phyloP scores from a whole-genome alignment of 2,888 invertebrate species.

The Lasioglossum vierecki region DNA sequence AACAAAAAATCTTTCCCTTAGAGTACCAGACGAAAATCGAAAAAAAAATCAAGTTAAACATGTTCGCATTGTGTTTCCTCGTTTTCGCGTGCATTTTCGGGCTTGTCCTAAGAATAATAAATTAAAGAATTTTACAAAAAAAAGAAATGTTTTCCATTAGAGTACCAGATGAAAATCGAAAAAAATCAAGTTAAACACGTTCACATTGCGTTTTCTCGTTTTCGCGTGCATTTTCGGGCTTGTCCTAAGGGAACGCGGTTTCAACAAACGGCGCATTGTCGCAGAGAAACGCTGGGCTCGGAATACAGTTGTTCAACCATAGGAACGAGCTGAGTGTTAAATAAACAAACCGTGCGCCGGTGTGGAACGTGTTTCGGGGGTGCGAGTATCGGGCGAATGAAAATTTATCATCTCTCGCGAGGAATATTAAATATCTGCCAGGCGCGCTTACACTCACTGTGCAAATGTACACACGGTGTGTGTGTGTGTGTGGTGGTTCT shows the following conservation, averaged over 20 bases:
- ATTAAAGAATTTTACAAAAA: too few relatives aligned
- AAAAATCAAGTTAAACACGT: too few relatives aligned
- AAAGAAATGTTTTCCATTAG: too few relatives aligned
- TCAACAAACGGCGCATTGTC: not conserved
- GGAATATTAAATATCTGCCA: conserved; percentile 36
- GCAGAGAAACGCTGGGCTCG: not conserved
- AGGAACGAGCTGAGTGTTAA: not conserved
- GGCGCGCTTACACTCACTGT: not conserved
- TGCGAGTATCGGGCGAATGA: not conserved
- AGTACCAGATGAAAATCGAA: too few relatives aligned
- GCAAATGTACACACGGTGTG: not conserved
- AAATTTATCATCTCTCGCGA: conserved; percentile 16
- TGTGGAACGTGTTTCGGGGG: not conserved
- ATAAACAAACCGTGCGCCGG: conserved; percentile 3
- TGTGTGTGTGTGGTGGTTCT: not conserved
- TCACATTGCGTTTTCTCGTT: not conserved
- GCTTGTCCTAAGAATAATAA: not conserved
- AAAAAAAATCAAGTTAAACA: too few relatives aligned
- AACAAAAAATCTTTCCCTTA: not conserved
- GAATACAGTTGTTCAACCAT: conserved; percentile 10
- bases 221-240: not conserved
- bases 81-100: not conserved
- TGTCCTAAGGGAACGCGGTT: not conserved
- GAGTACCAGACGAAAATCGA: too few relatives aligned
- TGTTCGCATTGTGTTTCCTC: too few relatives aligned